These are phyloP conservation scores for Cerceris ruficornis DNA, from an alignment of 2,888 invertebrate genomes.

Conservation along the genomic window DNA sequence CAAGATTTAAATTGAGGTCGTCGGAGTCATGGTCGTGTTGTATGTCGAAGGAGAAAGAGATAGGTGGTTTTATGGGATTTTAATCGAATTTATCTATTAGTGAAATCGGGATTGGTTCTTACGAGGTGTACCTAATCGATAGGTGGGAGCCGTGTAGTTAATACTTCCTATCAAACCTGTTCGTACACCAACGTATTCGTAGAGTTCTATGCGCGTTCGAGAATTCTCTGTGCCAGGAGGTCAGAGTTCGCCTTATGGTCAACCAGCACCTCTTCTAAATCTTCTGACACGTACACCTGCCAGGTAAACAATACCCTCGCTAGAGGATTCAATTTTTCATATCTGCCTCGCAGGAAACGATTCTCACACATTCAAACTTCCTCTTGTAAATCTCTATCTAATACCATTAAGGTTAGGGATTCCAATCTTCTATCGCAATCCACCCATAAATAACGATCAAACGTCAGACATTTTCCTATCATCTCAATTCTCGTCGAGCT, in stretches of 20 bases:
- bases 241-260: conserved; percentile 64
- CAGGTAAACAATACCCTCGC: background rate
- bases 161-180: conserved; percentile 72
- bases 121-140: conserved; percentile 72
- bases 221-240: conserved; percentile 47
- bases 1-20: background rate
- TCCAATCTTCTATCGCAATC: too few relatives aligned
- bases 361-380: too few relatives aligned
- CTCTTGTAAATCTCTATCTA: too few relatives aligned
- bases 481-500: too few relatives aligned
- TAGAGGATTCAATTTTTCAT: conserved; percentile 13
- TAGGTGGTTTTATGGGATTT: conserved; percentile 33
- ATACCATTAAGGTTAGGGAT: too few relatives aligned
- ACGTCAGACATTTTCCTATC: too few relatives aligned
- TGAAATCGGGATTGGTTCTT: conserved; percentile 68
- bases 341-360: background rate
- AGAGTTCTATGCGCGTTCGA: conserved; percentile 1
- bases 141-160: conserved; percentile 56
- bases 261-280: conserved; percentile 37
- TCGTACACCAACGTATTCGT: conserved; percentile 38
- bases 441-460: too few relatives aligned
- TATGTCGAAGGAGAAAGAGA: conserved; percentile 10
- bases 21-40: background rate
- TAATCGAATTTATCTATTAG: conserved; percentile 65
- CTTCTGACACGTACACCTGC: conserved; percentile 26